Evolutionary conservation across 1,140 invertebrate species (phyloP).

Genomic region (Semibalanus balanoides): DNA sequence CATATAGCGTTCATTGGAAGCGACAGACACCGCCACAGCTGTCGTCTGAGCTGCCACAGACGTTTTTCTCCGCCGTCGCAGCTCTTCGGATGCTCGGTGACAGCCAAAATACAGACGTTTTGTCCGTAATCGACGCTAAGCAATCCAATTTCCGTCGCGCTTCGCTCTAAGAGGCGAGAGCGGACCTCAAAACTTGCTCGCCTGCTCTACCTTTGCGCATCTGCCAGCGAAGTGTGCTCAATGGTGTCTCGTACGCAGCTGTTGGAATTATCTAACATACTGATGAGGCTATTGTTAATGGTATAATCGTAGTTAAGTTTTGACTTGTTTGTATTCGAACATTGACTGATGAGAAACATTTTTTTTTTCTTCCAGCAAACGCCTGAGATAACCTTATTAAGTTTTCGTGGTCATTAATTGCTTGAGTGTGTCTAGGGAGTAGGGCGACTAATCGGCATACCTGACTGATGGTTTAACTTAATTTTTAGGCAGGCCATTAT

Average conservation of each 20-base stretch:
- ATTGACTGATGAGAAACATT: neutral
- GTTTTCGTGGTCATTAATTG: neutral
- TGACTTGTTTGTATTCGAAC: too few relatives aligned
- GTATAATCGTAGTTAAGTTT: too few relatives aligned
- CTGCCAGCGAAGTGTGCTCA: too few relatives aligned
- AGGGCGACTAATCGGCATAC: neutral
- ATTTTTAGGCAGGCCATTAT: neutral
- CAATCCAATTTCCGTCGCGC: neutral
- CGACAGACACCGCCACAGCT: too few relatives aligned
- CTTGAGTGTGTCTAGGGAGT: neutral
- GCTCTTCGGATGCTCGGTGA: neutral
- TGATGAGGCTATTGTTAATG: too few relatives aligned
- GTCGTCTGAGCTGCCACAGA: too few relatives aligned
- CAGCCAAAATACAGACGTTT: neutral
- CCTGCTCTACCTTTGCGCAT: too few relatives aligned
- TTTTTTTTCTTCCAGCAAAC: neutral
- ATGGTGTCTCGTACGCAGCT: too few relatives aligned
- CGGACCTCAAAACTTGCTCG: too few relatives aligned
- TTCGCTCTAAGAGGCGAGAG: too few relatives aligned
- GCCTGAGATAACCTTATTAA: neutral
- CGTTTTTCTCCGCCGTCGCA: neutral
- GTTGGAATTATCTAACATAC: too few relatives aligned
- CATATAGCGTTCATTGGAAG: too few relatives aligned
- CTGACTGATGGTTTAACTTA: neutral
- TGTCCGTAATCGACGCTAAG: neutral